These are phyloP conservation scores for Osmerus mordax DNA, from an alignment of 2,113 vertebrate genomes.

Conservation along the genomic window DNA sequence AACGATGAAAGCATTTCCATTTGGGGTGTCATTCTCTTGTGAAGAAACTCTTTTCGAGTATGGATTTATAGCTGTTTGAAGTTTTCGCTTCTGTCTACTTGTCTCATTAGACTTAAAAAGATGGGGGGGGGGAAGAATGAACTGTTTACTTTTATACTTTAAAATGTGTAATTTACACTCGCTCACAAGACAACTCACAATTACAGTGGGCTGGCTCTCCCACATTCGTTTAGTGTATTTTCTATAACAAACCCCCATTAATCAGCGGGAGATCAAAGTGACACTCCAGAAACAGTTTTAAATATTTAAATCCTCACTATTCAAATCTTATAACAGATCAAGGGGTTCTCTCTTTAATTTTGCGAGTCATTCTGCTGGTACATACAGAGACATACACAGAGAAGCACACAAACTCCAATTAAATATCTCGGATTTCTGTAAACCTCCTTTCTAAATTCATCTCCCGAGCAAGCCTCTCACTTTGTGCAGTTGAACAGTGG, in stretches of 20 bases:
- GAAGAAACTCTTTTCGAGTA: conserved; percentile 54
- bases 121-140: conserved; percentile 63
- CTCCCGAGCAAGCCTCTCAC: conserved; percentile 61
- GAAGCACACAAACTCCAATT: conserved; percentile 73
- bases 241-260: conserved; percentile 77
- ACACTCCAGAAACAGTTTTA: conserved; percentile 70
- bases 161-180: conserved; percentile 72
- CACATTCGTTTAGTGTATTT: conserved; percentile 71
- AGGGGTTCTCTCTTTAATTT: conserved; percentile 75
- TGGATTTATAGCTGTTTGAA: conserved; percentile 63
- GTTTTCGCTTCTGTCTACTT: conserved; percentile 67
- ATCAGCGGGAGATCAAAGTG: conserved; percentile 77
- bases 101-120: conserved; percentile 74
- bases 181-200: conserved; percentile 68
- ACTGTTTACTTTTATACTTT: conserved; percentile 75
- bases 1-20: conserved; percentile 59
- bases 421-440: conserved; percentile 66
- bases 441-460: conserved; percentile 65
- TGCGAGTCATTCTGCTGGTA: conserved; percentile 60
- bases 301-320: conserved; percentile 77
- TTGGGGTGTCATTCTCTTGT: conserved; percentile 60
- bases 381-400: conserved; percentile 65
- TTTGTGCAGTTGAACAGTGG: conserved; percentile 44
- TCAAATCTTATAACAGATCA: conserved; percentile 77
- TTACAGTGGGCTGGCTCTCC: conserved; percentile 68